Base-by-base conservation (phyloP, 2,113 vertebrate genomes). In the Rostratula benghalensis region DNA sequence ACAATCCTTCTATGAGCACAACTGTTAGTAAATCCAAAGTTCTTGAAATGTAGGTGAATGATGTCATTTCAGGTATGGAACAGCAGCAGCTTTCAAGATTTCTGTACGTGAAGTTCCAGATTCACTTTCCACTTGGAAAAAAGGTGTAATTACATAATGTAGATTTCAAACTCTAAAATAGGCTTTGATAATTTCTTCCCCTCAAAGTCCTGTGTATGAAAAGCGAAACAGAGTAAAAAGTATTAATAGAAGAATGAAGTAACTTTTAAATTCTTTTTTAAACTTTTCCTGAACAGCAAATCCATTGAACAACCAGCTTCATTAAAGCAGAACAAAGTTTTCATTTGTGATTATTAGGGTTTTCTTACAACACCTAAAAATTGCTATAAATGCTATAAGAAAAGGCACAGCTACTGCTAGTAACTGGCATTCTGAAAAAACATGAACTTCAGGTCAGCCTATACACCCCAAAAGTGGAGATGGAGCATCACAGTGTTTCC, bases 11-110 rank as follows among this genome's bases (percentile, higher is more conserved):
- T 28, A 69, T 37, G 53, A 51, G 46, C 33, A 60, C 70, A 89
- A 35, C 15, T 17, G 11, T 28, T 41, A 28, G 12, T n/a, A 83
- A 79, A 65, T 65, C 39, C 54, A 64, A 63, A 37, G 23, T 18
- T 43, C 54, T 39, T 22, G 25, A 77, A 33, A 30, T n/a, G 17
- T 9, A 41, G 0, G 0, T n/a, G 27, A 48, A 48, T 20, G 28
- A 51, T n/a, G 37, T 61, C 17, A 86, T 64, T 53, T 64, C 39
- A 45, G 50, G 54, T 59, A 94, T 11, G 39, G 28, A 64, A 48
- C 43, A 64, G 33, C 37, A 77, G 80, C 60, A 83, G 30, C 46
- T 74, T n/a, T n/a, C 56, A 64, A 68, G 43, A 46, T 33, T 60
- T 50, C 28, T 24, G 30, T n/a, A 57, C 41, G 19, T 54, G 13